Conservation (phyloP, 1,140 invertebrate species). For the Brachionus paranguensis region DNA sequence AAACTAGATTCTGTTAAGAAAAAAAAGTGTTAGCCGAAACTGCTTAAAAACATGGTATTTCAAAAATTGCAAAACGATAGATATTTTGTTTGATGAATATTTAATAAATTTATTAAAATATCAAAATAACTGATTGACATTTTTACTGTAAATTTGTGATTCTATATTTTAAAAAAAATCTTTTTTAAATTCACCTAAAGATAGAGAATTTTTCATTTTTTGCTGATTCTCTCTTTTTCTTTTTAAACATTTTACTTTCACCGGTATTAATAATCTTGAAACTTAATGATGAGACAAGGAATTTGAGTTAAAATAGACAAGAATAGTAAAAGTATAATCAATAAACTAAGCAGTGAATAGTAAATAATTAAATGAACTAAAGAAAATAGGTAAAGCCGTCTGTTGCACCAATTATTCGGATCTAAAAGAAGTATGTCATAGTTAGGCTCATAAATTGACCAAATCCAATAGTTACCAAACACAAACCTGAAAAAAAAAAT, state of each 20-base stretch:
- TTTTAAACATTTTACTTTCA: neutral
- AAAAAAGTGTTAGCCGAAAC: too few relatives aligned
- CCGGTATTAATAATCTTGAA: neutral
- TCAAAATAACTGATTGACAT: too few relatives aligned
- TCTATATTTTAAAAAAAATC: too few relatives aligned
- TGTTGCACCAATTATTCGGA: conserved; percentile 48
- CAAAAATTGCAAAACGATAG: too few relatives aligned
- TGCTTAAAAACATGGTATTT: too few relatives aligned
- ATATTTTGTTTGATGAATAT: too few relatives aligned
- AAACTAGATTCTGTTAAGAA: too few relatives aligned
- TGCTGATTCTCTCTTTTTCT: too few relatives aligned
- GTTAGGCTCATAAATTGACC: conserved; percentile 46
- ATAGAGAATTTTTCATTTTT: too few relatives aligned
- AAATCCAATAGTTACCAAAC: conserved; percentile 65
- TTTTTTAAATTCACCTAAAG: too few relatives aligned
- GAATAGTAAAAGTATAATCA: conserved; percentile 61
- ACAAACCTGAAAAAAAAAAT: conserved; percentile 48
- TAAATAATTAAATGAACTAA: conserved; percentile 65
- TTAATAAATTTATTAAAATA: too few relatives aligned
- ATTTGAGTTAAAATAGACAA: conserved; percentile 43
- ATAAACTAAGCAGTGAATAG: conserved; percentile 61
- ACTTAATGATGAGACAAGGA: neutral
- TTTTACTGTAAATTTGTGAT: too few relatives aligned
- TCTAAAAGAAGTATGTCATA: conserved; percentile 60
- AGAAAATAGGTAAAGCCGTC: conserved; percentile 45